phyloP scores from a whole-genome alignment of 1,140 invertebrate genomes.

The Drosophila sucinea region DNA sequence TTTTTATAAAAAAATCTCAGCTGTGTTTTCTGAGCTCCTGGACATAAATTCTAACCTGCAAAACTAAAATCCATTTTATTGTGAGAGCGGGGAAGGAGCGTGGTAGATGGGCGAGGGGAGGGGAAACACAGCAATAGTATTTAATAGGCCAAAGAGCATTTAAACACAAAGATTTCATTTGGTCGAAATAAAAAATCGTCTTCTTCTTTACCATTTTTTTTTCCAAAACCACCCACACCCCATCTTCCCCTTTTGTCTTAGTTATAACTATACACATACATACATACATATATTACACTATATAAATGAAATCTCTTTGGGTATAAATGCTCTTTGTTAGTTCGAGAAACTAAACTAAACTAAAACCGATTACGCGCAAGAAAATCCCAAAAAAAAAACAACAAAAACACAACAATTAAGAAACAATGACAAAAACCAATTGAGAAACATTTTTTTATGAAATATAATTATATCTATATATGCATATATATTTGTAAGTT shows the following conservation, averaged over 20 bases:
- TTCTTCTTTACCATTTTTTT: not conserved
- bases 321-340: slow-evolving; percentile 2
- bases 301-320: slow-evolving; percentile 11
- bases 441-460: not conserved
- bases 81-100: no score
- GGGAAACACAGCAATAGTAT: slow-evolving; percentile 21
- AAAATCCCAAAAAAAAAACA: slow-evolving; percentile 3
- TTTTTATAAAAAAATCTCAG: slow-evolving; percentile 27
- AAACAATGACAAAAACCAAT: not conserved
- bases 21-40: slow-evolving; percentile 4
- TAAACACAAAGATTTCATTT: slow-evolving; percentile 10
- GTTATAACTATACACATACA: slow-evolving; percentile 19
- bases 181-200: not conserved
- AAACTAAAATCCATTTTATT: no score
- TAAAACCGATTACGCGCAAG: not conserved
- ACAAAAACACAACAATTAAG: not conserved
- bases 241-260: not conserved
- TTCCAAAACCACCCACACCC: not conserved
- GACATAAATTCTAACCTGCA: no score
- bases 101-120: no score
- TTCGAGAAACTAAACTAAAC: not conserved
- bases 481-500: not conserved
- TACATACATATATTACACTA: not conserved
- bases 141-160: slow-evolving; percentile 27
- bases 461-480: not conserved